phyloP scores from a whole-genome alignment of 2,797 vertebrate genomes.

The Typhlichthys eigenmanni region DNA sequence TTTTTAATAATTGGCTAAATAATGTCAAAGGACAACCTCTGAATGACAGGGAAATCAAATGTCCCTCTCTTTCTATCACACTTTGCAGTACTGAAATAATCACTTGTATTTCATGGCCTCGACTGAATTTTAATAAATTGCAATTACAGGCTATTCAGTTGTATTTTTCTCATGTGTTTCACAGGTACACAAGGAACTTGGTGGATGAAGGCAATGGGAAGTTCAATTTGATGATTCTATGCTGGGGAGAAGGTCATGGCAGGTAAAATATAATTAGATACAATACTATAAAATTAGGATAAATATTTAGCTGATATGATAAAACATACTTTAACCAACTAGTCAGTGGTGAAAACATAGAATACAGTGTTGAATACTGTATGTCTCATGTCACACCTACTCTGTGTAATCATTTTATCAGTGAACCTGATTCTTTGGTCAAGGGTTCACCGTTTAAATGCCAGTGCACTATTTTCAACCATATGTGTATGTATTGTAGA shows the following conservation, averaged over 20 bases:
- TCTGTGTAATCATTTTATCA: no score
- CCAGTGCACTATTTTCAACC: neutral
- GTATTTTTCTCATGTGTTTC: constrained; percentile 22
- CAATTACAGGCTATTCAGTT: neutral
- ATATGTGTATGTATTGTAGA: no score
- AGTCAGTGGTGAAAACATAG: neutral
- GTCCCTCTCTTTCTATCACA: neutral
- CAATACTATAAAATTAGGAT: neutral
- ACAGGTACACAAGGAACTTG: constrained; percentile 95
- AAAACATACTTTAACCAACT: neutral
- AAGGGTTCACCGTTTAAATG: neutral
- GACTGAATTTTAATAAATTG: neutral
- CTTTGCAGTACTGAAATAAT: neutral
- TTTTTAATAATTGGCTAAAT: no score
- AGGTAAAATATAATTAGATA: constrained; percentile 77
- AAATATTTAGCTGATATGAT: neutral
- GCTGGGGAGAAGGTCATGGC: constrained; percentile 98
- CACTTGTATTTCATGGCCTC: neutral
- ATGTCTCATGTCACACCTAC: no score
- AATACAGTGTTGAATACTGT: neutral
- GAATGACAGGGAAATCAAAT: no score
- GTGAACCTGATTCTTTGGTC: neutral
- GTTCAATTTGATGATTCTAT: constrained; percentile 96
- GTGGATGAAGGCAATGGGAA: constrained; percentile 94
- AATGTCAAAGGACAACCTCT: no score